phyloP scores from a whole-genome alignment of 2,888 invertebrate genomes.

The Neoscelio sp. region DNA sequence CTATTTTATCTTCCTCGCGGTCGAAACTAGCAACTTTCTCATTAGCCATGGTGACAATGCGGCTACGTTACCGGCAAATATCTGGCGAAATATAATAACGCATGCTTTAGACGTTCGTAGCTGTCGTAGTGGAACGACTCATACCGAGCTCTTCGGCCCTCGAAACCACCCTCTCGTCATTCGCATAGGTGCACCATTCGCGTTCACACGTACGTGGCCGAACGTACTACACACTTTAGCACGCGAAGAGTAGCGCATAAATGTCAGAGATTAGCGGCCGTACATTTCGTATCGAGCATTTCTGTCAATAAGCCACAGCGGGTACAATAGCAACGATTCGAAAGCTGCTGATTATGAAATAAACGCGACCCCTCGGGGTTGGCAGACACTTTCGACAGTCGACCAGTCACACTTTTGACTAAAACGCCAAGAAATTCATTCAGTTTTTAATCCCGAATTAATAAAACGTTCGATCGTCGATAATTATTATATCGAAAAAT shows the following conservation, averaged over 20 bases:
- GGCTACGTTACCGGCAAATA: conserved; percentile 73
- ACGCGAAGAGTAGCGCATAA: conserved; percentile 76
- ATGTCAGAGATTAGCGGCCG: conserved; percentile 80
- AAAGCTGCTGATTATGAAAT: conserved; percentile 82
- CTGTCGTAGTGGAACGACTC: conserved; percentile 72
- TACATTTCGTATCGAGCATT: conserved; percentile 80
- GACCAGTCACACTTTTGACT: conserved; percentile 44
- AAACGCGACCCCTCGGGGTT: conserved; percentile 71
- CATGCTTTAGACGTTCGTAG: conserved; percentile 76
- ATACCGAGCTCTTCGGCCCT: conserved; percentile 55
- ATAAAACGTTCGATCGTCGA: neutral
- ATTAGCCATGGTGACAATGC: conserved; percentile 81
- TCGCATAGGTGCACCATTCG: conserved; percentile 29
- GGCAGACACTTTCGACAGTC: conserved; percentile 67
- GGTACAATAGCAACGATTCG: conserved; percentile 78
- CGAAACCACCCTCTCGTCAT: conserved; percentile 61
- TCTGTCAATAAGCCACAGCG: conserved; percentile 80
- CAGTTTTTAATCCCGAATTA: neutral
- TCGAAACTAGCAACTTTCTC: conserved; percentile 75
- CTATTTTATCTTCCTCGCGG: conserved; percentile 38
- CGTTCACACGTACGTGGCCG: conserved; percentile 51
- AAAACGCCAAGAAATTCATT: conserved; percentile 36
- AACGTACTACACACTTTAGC: conserved; percentile 51
- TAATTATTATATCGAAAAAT: too few species aligned
- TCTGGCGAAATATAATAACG: conserved; percentile 76